phyloP scores from a whole-genome alignment of 2,113 vertebrate species.

The Zosterops lateralis region DNA sequence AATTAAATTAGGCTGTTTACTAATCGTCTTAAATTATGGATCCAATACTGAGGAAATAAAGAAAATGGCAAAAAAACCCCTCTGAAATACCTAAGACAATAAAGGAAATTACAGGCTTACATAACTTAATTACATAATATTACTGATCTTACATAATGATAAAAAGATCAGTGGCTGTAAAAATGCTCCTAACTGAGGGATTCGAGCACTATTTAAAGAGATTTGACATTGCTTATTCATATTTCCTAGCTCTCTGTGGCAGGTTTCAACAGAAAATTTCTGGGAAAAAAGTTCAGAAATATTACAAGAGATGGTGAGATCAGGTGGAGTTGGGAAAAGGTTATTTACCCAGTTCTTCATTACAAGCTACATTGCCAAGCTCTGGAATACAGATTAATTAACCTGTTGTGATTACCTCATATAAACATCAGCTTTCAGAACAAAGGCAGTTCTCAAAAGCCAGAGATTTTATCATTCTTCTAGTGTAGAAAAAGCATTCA shows the following conservation, averaged over 20 bases:
- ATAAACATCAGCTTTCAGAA: neutral
- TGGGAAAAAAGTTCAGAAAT: neutral
- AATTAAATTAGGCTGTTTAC: neutral
- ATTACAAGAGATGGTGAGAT: neutral
- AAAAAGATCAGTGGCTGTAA: neutral
- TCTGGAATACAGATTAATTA: neutral
- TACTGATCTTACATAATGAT: neutral
- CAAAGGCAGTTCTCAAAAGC: neutral
- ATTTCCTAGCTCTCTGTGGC: neutral
- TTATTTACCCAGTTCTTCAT: neutral
- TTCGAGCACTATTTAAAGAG: neutral
- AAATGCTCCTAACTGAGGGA: neutral
- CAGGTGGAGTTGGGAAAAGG: neutral
- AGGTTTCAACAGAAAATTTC: neutral
- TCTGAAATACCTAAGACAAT: neutral
- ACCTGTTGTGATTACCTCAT: neutral
- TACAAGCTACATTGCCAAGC: neutral
- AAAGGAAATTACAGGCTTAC: neutral
- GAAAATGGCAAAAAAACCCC: neutral
- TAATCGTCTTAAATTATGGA: neutral
- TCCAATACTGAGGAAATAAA: neutral
- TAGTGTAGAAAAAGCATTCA: fast-evolving
- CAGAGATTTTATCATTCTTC: neutral
- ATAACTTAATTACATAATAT: neutral
- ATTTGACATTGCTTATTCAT: neutral